A percentile compares a stretch with the other conserved stretches of the same genome.
These are phyloP conservation scores for Nymphalis c-album DNA, from an alignment of 2,888 invertebrate genomes.

Conservation along the genomic window DNA sequence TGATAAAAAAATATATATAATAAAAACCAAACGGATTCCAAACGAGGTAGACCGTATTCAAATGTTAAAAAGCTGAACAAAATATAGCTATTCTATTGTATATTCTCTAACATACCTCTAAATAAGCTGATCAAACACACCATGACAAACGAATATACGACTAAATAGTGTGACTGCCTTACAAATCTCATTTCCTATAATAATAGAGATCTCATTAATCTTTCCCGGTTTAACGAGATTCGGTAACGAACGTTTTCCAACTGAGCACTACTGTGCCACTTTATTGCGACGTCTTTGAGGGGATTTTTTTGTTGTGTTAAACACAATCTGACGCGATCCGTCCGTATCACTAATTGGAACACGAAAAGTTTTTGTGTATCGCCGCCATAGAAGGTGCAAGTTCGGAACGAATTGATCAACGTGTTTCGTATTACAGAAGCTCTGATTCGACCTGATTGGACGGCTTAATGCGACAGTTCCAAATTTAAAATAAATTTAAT, in stretches of 20 bases:
- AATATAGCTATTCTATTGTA: neutral
- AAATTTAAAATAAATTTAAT: neutral
- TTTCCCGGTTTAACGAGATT: slow-evolving; percentile 52
- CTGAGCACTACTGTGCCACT: slow-evolving; percentile 35
- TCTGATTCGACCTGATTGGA: slow-evolving; percentile 50
- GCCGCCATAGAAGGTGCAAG: slow-evolving; percentile 56
- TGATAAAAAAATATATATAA: too few species aligned
- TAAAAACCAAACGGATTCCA: too few species aligned
- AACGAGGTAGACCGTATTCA: too few species aligned
- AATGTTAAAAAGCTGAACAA: neutral
- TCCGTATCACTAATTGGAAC: slow-evolving; percentile 50
- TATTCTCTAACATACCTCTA: slow-evolving; percentile 9
- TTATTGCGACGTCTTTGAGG: slow-evolving; percentile 38
- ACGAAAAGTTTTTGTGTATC: slow-evolving; percentile 60
- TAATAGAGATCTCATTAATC: slow-evolving; percentile 58
- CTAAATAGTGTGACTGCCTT: slow-evolving; percentile 51
- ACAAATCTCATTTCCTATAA: slow-evolving; percentile 50
- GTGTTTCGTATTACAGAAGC: slow-evolving; percentile 73
- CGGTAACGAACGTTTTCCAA: slow-evolving; percentile 47
- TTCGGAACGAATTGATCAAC: slow-evolving; percentile 72
- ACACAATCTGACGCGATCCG: slow-evolving; percentile 45
- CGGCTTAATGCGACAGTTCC: slow-evolving; percentile 43
- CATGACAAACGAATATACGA: slow-evolving; percentile 52
- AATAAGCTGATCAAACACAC: slow-evolving; percentile 44
- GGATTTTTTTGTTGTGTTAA: slow-evolving; percentile 41